Percentiles rank a stretch among this genome's conserved stretches.
These are phyloP conservation scores for Trinectes maculatus DNA, from an alignment of 2,113 vertebrate species.

Conservation along the genomic window DNA sequence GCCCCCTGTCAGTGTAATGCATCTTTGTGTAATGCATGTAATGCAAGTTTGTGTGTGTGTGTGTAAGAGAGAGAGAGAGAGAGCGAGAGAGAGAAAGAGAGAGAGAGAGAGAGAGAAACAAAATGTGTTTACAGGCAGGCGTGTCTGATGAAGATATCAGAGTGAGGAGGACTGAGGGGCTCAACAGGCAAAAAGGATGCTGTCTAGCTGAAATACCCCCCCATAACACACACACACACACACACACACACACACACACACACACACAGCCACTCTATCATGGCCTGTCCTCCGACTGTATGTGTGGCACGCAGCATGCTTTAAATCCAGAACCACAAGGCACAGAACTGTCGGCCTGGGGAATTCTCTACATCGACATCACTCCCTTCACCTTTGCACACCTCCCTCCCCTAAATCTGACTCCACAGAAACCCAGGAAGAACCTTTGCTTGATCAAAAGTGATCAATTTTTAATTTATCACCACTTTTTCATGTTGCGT, in stretches of 20 bases:
- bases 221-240: conserved; percentile 10
- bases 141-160: conserved; percentile 71
- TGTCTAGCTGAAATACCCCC: conserved; percentile 29
- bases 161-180: conserved; percentile 48
- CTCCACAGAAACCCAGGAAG: conserved; percentile 61
- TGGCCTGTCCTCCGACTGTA: conserved; percentile 62
- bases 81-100: conserved; percentile 5
- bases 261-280: conserved; percentile 13
- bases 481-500: conserved; percentile 67
- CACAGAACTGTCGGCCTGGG: conserved; percentile 58
- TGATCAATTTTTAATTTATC: conserved; percentile 77
- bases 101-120: not conserved
- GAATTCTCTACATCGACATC: conserved; percentile 65
- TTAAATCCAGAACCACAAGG: conserved; percentile 66
- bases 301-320: conserved; percentile 58
- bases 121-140: conserved; percentile 34
- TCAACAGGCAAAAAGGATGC: conserved; percentile 49
- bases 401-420: conserved; percentile 36
- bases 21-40: conserved; percentile 11
- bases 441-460: conserved; percentile 65
- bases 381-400: conserved; percentile 44
- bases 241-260: conserved; percentile 2
- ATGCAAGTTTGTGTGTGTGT: conserved; percentile 5
- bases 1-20: conserved; percentile 11
- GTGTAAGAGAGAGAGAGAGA: conserved; percentile 3